Evolutionary conservation across 2,113 vertebrate genomes (phyloP).

Genomic region (Macquaria ambigua): DNA sequence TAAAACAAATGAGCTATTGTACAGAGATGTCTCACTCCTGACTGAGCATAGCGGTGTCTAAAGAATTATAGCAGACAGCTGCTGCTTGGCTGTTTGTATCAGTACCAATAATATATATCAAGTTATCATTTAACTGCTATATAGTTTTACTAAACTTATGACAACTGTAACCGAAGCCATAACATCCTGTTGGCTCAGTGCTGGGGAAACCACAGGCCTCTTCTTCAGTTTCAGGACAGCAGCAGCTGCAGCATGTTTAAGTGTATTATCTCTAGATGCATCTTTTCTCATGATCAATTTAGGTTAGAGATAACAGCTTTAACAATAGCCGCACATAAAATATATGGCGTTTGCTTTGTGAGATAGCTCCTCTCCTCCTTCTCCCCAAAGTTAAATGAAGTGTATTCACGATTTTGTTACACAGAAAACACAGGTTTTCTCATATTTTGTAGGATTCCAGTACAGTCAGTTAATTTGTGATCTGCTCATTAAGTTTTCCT

Average conservation of each 20-base stretch:
- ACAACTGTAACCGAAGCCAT: slow-evolving; percentile 2
- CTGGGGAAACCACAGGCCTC: not conserved
- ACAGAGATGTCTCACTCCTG: slow-evolving; percentile 28
- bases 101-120: not conserved
- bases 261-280: not conserved
- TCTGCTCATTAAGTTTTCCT: not conserved
- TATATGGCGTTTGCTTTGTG: too few species aligned
- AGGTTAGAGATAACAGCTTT: not conserved
- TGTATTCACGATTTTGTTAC: not conserved
- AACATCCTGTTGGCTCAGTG: slow-evolving; percentile 1
- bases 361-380: too few species aligned
- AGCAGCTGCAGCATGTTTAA: not conserved
- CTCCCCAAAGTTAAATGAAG: not conserved
- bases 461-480: not conserved
- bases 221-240: slow-evolving; percentile 7
- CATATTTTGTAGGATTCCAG: not conserved
- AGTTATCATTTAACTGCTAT: not conserved
- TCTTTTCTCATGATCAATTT: not conserved
- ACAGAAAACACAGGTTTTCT: not conserved
- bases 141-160: not conserved
- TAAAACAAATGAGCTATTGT: slow-evolving; percentile 68
- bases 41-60: not conserved
- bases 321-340: not conserved
- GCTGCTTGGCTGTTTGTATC: not conserved
- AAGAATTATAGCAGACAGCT: not conserved